Conservation (phyloP, 2,888 invertebrate genomes). For the Teleiodes luculella region DNA sequence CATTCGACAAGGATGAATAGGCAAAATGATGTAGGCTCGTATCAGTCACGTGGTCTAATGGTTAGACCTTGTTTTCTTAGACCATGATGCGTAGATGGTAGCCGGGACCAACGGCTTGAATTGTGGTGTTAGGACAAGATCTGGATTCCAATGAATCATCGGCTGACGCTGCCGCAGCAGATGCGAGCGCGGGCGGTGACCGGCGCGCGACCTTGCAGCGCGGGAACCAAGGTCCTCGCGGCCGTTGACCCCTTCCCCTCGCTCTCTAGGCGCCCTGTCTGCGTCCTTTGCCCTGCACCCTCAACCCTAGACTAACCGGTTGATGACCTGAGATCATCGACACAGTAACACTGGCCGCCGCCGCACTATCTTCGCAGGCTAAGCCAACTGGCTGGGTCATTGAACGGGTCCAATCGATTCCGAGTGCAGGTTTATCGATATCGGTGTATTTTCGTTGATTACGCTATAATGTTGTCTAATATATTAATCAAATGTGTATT, state of each 20-base stretch:
- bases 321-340: slow-evolving; percentile 89
- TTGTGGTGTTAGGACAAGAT: not conserved
- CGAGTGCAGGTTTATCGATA: not conserved
- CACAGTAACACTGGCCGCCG: slow-evolving; percentile 34
- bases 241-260: slow-evolving; percentile 39
- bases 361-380: not conserved
- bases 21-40: no score
- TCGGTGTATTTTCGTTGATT: not conserved
- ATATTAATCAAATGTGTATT: not conserved
- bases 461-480: not conserved
- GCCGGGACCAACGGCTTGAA: no score
- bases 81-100: no score
- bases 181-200: slow-evolving; percentile 5
- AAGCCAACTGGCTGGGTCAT: slow-evolving; percentile 1
- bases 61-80: no score
- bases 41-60: no score
- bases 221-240: slow-evolving; percentile 50
- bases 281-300: slow-evolving; percentile 8
- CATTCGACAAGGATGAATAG: no score
- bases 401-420: not conserved
- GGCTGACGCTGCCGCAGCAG: slow-evolving; percentile 4
- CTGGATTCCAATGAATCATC: not conserved
- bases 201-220: slow-evolving; percentile 50
- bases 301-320: slow-evolving; percentile 48
- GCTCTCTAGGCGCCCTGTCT: not conserved